Base-by-base conservation (phyloP, 2,888 invertebrate species). In the Scaptomyza flava region DNA sequence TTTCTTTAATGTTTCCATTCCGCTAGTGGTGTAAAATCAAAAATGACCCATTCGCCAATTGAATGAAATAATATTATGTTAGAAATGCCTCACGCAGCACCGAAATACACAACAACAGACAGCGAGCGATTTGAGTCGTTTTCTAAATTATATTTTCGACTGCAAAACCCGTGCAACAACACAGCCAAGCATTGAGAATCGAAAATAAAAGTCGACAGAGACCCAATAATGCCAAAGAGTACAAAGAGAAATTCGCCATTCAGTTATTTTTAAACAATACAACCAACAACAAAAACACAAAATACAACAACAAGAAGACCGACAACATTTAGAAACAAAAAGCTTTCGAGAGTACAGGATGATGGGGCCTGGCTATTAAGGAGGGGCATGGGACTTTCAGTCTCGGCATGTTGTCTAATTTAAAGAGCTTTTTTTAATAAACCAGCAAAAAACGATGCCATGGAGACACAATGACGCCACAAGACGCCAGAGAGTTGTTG, bases 1-100 rank as follows among this genome's bases (percentile, higher is more conserved):
- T 87, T 93, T 93, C 81, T 93, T 93, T 79, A 93, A 90, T 67
- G 88, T 90, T 74, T 90, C 73, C 91, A 91, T 91, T 75, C 38
- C 45, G 41, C 14, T 42, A 30, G 34, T 4, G 6, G 46, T 5
- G 47, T 42, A 33, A 33, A 53, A 53, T 23, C 14, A 41, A 42
- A 17, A 20, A 51, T 51, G 14, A 50, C 66, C 68, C 62, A 68
- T 70, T 57, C 58, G 70, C 51, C 46, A 59, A 75, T 64, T 59
- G 66, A 46, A 48, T 50, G 33, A 53, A 53, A 72, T 69, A 62
- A 66, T 50, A 36, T 45, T 68, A 66, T 69, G 6, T 61, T 61
- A 54, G 45, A 48, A 58, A 59, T 68, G 45, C 17, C 12, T 46
- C 79, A 75, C 66, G 62, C 65, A 78, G 78, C 68, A 76, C 69